A percentile compares a stretch with the other conserved stretches of the same genome.
These are phyloP conservation scores for Aplochiton taeniatus DNA, from an alignment of 2,797 vertebrate genomes.

Conservation along the genomic window DNA sequence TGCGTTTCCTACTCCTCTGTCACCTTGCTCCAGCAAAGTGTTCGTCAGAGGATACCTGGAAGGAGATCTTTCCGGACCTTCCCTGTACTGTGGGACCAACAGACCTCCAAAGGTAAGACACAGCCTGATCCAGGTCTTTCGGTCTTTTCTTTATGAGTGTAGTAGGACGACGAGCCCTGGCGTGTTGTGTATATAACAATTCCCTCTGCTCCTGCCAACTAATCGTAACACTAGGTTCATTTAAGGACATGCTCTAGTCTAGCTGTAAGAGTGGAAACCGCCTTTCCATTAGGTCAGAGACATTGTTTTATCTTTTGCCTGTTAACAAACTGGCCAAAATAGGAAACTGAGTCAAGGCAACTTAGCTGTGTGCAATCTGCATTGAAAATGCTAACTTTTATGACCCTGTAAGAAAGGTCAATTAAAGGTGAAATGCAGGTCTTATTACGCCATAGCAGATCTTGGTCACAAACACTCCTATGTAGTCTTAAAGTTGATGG, in stretches of 20 bases:
- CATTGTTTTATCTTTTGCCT: constrained; percentile 26
- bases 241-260: constrained; percentile 32
- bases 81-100: constrained; percentile 73
- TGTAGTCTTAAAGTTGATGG: not conserved
- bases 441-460: not conserved
- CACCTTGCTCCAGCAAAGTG: constrained; percentile 56
- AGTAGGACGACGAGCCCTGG: constrained; percentile 28
- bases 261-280: constrained; percentile 45
- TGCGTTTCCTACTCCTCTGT: constrained; percentile 68
- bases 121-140: not conserved
- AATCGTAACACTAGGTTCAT: constrained; percentile 40
- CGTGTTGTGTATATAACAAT: constrained; percentile 28
- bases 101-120: constrained; percentile 72
- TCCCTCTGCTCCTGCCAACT: constrained; percentile 17
- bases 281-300: constrained; percentile 22
- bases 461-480: constrained; percentile 13
- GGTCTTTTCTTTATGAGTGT: constrained; percentile 17
- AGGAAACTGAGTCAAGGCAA: constrained; percentile 23
- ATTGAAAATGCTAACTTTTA: constrained; percentile 39
- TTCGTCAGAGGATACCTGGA: constrained; percentile 53
- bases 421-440: constrained; percentile 71
- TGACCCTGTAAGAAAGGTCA: constrained; percentile 67
- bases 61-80: constrained; percentile 75
- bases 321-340: constrained; percentile 47
- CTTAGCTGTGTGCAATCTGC: constrained; percentile 17